Evolutionary conservation across 2,797 vertebrate genomes (phyloP).

Genomic region (Anguilla marmorata): DNA sequence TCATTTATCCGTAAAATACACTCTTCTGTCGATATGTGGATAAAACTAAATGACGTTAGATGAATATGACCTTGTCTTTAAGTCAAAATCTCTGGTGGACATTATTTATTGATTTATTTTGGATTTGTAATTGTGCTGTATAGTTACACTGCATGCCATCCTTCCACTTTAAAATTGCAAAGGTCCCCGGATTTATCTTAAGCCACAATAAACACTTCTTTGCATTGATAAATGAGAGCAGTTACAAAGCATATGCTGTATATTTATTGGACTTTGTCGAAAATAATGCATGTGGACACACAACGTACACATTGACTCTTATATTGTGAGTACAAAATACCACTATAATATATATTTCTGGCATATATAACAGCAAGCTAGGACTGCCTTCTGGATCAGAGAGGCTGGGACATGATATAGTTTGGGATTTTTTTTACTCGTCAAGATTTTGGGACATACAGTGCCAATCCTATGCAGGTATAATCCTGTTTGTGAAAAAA

Average conservation of each 20-base stretch:
- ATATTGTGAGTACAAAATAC: background rate
- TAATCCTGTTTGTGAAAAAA: background rate
- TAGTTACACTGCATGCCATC: background rate
- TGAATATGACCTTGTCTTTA: background rate
- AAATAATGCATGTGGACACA: background rate
- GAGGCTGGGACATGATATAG: background rate
- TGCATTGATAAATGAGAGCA: background rate
- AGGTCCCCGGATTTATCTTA: background rate
- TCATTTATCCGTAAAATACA: too few species aligned
- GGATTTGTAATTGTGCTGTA: too few species aligned
- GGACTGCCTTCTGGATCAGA: background rate
- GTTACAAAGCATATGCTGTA: background rate
- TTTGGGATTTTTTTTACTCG: background rate
- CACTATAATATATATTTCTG: background rate
- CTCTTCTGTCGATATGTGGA: background rate
- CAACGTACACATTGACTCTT: background rate
- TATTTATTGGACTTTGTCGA: background rate
- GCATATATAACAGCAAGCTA: background rate
- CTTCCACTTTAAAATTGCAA: background rate
- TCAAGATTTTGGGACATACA: background rate
- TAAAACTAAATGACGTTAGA: background rate
- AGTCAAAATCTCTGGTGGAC: background rate
- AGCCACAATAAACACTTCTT: background rate
- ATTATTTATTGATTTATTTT: background rate
- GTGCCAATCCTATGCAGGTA: background rate